Percentiles rank a stretch among this genome's conserved stretches.
These are phyloP conservation scores for Pteromalus puparum DNA, from an alignment of 1,140 invertebrate genomes.

Conservation along the genomic window DNA sequence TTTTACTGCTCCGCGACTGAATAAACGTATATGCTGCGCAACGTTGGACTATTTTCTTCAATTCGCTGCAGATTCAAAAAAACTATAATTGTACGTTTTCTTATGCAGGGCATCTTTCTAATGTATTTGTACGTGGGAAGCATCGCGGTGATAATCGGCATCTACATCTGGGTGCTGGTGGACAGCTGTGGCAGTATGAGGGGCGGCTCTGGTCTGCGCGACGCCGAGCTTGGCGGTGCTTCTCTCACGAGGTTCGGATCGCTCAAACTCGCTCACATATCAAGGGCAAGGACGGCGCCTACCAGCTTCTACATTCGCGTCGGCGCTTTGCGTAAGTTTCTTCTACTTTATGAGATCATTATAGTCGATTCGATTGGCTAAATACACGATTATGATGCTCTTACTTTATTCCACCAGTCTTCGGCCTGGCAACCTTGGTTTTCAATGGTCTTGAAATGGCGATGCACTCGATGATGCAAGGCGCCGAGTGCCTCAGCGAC, in stretches of 20 bases:
- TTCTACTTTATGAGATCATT: not conserved
- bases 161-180: conserved; percentile 80
- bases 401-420: conserved; percentile 72
- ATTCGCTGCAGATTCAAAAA: too few relatives aligned
- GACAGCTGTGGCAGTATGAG: conserved; percentile 76
- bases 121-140: conserved; percentile 81
- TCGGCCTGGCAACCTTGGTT: conserved; percentile 81
- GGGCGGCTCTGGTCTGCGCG: conserved; percentile 61
- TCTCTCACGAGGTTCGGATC: conserved; percentile 77
- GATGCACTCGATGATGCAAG: conserved; percentile 79
- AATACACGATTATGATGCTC: not conserved
- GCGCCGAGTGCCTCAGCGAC: conserved; percentile 76
- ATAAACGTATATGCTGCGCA: not conserved
- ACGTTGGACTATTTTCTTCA: too few relatives aligned
- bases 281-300: conserved; percentile 74
- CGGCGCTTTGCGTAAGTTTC: conserved; percentile 79
- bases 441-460: conserved; percentile 81
- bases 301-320: conserved; percentile 82
- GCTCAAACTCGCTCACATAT: conserved; percentile 77
- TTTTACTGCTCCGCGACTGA: not conserved
- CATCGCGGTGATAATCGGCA: conserved; percentile 80
- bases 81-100: conserved; percentile 27
- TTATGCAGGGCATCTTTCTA: conserved; percentile 78
- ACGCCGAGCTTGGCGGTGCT: conserved; percentile 72
- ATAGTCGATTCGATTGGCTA: not conserved